These are phyloP conservation scores for Helicoverpa assulta DNA, from an alignment of 2,888 invertebrate species.

Conservation along the genomic window DNA sequence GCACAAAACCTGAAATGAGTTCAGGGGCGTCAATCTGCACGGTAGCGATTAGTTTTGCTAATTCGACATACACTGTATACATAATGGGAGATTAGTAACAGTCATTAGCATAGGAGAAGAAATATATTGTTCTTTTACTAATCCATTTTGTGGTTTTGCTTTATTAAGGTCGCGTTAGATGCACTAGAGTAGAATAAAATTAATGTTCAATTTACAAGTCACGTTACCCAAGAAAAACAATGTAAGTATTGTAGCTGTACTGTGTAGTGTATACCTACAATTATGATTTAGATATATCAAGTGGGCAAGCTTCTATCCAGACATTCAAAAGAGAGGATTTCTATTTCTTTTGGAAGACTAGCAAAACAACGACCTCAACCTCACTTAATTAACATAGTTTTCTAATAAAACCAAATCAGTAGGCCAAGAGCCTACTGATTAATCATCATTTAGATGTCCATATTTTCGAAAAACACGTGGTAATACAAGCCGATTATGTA, in stretches of 20 bases:
- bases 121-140: slow-evolving; percentile 31
- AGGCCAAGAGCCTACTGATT: background rate
- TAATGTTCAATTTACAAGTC: background rate
- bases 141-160: slow-evolving; percentile 20
- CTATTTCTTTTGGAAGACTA: background rate
- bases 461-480: slow-evolving; percentile 12
- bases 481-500: slow-evolving; percentile 33
- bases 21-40: slow-evolving; percentile 67
- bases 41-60: slow-evolving; percentile 56
- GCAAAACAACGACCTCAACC: background rate
- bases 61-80: slow-evolving; percentile 63
- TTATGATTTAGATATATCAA: too few species aligned
- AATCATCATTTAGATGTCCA: slow-evolving; percentile 9
- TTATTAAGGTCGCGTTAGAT: slow-evolving; percentile 24
- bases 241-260: too few species aligned
- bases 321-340: background rate
- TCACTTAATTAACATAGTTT: background rate
- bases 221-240: too few species aligned
- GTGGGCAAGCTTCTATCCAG: too few species aligned
- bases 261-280: too few species aligned
- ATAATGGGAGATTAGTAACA: slow-evolving; percentile 57
- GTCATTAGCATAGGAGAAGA: slow-evolving; percentile 55
- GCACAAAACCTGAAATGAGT: slow-evolving; percentile 69
- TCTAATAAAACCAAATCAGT: background rate
- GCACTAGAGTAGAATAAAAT: slow-evolving; percentile 3